phyloP scores from a whole-genome alignment of 1,140 invertebrate species.

The Goniozus legneri region DNA sequence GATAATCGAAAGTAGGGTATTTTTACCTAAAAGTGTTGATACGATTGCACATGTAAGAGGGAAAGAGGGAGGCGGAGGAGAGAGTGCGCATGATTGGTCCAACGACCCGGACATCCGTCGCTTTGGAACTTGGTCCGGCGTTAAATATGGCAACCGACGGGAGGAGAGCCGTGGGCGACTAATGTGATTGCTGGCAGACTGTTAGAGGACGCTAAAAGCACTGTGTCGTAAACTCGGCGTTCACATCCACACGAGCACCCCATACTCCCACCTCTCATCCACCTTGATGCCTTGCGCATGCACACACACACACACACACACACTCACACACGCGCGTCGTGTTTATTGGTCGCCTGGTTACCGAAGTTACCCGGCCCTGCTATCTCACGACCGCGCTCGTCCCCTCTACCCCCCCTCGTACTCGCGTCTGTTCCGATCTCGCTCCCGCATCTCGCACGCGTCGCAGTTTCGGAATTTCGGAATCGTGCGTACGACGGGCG shows the following conservation, averaged over 20 bases:
- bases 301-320: not conserved
- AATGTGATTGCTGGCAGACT: conserved; percentile 39
- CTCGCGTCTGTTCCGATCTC: conserved; percentile 8
- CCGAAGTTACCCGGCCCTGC: conserved; percentile 13
- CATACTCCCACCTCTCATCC: not conserved
- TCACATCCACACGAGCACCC: too few species aligned
- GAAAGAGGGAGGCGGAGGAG: not conserved
- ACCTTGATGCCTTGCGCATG: not conserved
- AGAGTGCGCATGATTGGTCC: conserved; percentile 18
- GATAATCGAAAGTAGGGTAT: too few species aligned
- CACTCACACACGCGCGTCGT: conserved; percentile 7
- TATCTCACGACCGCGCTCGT: too few species aligned
- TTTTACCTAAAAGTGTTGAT: too few species aligned
- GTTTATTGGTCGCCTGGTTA: conserved; percentile 18
- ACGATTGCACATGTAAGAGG: too few species aligned
- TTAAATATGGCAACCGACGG: conserved; percentile 32
- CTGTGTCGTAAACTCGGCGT: conserved; percentile 28
- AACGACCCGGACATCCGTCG: conserved; percentile 27
- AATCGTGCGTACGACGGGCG: too few species aligned
- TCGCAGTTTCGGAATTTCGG: not conserved
- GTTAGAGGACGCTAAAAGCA: conserved; percentile 35
- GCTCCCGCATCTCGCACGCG: not conserved
- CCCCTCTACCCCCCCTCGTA: conserved; percentile 2
- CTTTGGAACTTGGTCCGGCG: conserved; percentile 28
- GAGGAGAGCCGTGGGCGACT: conserved; percentile 24